phyloP scores from a whole-genome alignment of 1,140 invertebrate species.

The Archegozetes longisetosus region DNA sequence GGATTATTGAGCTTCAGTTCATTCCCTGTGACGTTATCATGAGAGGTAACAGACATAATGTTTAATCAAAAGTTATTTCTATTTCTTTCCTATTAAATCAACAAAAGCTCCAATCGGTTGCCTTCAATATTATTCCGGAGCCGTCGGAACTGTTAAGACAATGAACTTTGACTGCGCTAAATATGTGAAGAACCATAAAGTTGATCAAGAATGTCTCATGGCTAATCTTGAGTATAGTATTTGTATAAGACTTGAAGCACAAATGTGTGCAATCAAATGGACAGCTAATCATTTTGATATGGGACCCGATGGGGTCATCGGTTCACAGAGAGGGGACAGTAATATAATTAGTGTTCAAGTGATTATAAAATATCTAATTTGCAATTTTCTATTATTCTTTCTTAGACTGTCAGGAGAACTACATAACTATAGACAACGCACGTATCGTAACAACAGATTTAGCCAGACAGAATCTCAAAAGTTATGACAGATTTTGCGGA shows the following conservation, averaged over 20 bases:
- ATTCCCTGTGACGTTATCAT: not conserved
- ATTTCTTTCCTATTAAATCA: not conserved
- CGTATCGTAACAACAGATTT: not conserved
- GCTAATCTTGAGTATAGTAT: not conserved
- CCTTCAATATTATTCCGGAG: constrained; percentile 50
- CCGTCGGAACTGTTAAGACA: constrained; percentile 45
- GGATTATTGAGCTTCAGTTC: not conserved
- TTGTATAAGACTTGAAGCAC: not conserved
- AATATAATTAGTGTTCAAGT: not conserved
- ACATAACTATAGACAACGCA: not conserved
- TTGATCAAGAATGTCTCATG: not conserved
- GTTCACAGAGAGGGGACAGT: not conserved
- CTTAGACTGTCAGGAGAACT: not conserved
- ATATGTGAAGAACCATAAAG: not conserved
- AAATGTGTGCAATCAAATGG: not conserved
- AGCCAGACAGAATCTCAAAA: not conserved
- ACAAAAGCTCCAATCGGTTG: constrained; percentile 48
- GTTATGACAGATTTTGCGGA: constrained; percentile 1
- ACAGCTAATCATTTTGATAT: not conserved
- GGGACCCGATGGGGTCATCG: not conserved
- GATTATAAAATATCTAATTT: not conserved
- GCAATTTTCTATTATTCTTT: not conserved
- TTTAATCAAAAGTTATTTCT: not conserved
- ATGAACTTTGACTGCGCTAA: constrained; percentile 36
- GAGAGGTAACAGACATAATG: not conserved